Conservation (phyloP, 2,797 vertebrate species). For the Oryzias sinensis region DNA sequence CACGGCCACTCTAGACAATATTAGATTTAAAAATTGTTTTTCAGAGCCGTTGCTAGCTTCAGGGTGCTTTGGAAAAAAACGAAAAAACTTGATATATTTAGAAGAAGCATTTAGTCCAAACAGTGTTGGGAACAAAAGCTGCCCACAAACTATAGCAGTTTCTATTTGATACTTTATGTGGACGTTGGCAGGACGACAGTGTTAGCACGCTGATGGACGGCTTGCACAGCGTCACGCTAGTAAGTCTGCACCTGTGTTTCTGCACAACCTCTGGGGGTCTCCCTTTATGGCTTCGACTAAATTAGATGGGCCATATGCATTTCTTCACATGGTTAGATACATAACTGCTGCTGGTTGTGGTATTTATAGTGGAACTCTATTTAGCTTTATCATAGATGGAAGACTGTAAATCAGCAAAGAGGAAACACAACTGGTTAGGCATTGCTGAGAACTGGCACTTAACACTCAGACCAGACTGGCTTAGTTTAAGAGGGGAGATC, state of each 20-base stretch:
- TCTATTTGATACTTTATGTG: conserved; percentile 35
- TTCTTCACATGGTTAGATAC: conserved; percentile 80
- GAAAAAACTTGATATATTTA: neutral
- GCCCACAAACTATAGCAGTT: conserved; percentile 6
- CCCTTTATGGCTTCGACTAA: conserved; percentile 81
- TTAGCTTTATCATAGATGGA: conserved; percentile 69
- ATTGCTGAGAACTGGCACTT: conserved; percentile 68
- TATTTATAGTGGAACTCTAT: conserved; percentile 77
- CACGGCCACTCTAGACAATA: conserved; percentile 9
- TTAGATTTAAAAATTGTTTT: conserved; percentile 7
- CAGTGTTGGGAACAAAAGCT: neutral
- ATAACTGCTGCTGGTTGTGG: conserved; percentile 72
- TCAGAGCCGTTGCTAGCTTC: conserved; percentile 13
- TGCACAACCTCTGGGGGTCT: conserved; percentile 73
- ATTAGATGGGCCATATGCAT: conserved; percentile 80
- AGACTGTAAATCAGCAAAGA: conserved; percentile 71
- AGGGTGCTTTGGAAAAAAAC: conserved; percentile 8
- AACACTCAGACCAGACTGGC: conserved; percentile 51
- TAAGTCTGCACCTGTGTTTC: conserved; percentile 75
- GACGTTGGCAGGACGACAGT: conserved; percentile 45
- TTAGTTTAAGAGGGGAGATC: conserved; percentile 55
- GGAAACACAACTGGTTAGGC: conserved; percentile 72
- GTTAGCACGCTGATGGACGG: conserved; percentile 51
- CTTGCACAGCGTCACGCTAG: conserved; percentile 52
- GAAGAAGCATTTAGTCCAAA: too few relatives aligned